Evolutionary conservation across 2,888 invertebrate genomes (phyloP).

Genomic region (Agapetus fuscipes): DNA sequence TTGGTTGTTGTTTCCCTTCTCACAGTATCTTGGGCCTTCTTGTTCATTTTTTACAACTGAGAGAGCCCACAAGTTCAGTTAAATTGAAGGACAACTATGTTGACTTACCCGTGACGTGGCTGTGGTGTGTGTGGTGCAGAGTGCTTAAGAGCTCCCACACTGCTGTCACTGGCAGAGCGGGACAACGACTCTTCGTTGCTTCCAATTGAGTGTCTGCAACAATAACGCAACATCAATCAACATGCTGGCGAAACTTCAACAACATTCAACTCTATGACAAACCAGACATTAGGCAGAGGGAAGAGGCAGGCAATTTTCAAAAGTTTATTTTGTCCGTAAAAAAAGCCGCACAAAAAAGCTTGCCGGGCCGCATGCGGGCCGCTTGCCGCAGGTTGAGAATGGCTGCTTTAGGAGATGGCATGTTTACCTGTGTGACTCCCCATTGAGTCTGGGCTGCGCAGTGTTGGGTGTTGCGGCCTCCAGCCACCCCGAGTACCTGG

Average conservation of each 20-base stretch:
- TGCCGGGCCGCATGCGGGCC: no score
- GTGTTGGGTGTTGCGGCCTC: constrained; percentile 53
- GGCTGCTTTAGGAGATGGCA: no score
- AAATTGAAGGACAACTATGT: no score
- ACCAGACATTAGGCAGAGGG: background rate
- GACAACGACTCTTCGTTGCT: constrained; percentile 72
- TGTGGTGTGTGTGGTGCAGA: constrained; percentile 58
- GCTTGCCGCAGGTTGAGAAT: no score
- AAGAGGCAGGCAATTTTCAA: background rate
- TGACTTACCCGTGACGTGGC: constrained; percentile 53
- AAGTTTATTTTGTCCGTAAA: no score
- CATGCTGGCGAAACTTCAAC: background rate
- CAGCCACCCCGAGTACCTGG: constrained; percentile 76
- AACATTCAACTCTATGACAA: no score
- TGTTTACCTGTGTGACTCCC: constrained; percentile 46
- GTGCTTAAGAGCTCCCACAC: constrained; percentile 54
- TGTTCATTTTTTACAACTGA: no score
- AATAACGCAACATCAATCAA: constrained; percentile 10
- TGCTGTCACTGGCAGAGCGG: constrained; percentile 86
- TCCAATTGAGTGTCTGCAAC: constrained; percentile 57
- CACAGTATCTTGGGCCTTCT: no score
- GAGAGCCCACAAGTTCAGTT: no score
- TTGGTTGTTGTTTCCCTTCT: no score
- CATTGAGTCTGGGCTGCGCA: constrained; percentile 34
- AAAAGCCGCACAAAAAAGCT: no score